Evolutionary conservation across 2,888 invertebrate genomes (phyloP), one percentile per base, ranked within the genome.

Genomic region (Lasioglossum oenotherae): DNA sequence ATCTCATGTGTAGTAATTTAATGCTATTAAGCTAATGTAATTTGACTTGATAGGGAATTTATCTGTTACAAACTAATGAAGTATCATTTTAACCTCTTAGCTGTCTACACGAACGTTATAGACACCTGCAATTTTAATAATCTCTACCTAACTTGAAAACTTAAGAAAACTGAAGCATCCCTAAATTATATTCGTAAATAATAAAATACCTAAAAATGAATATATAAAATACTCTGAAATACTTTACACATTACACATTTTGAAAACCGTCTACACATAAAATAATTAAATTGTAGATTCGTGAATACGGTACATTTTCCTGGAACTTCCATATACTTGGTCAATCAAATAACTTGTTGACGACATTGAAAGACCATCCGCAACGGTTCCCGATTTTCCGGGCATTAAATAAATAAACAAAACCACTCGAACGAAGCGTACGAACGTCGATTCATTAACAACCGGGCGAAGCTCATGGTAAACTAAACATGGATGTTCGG

Each of bases 361-460:
- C 71, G 4, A 41, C 38, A 71, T 41, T 38, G n/a, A 71, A 71
- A 71, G 41, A 23, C n/a, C 41, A n/a, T 41, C 71, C n/a, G n/a
- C 41, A n/a, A 38, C 41, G 41, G 5, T 69, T 69, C 10, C 0
- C n/a, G 14, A 41, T 12, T 71, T 41, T 38, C 41, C 71, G 4
- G 10, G n/a, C 41, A n/a, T 14, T 71, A n/a, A 71, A 71, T 41
- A 71, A 71, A 41, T 41, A 69, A 69, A 69, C 27, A 69, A 23
- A 41, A 41, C 38, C 71, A 23, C 12, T 41, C n/a, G 71, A 41
- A 41, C n/a, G 23, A 71, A 71, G 38, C 14, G 71, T 14, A 14
- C 41, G 71, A 41, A n/a, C 71, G 23, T 41, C 41, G 41, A 71
- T 38, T 41, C 71, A 71, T 41, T 71, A 69, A 35, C 69, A 53